phyloP scores from a whole-genome alignment of 2,888 invertebrate genomes.

The Craniophora ligustri region DNA sequence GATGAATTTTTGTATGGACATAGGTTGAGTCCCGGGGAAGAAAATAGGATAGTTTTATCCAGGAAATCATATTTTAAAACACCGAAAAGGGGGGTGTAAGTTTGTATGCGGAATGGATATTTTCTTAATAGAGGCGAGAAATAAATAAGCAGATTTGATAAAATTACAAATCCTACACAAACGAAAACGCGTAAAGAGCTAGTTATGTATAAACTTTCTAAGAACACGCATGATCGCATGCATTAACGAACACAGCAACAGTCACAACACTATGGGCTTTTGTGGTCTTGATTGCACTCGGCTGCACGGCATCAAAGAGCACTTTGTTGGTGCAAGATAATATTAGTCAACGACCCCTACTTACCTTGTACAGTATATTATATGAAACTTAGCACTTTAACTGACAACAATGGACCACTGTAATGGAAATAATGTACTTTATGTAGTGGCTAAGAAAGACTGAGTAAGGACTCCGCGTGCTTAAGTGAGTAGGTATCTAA shows the following conservation, averaged over 20 bases:
- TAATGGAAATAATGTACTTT: slow-evolving; percentile 6
- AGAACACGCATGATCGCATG: slow-evolving; percentile 44
- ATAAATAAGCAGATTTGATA: no score
- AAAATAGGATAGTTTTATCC: no score
- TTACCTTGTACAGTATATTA: slow-evolving; percentile 56
- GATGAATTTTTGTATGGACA: no score
- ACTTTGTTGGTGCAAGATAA: slow-evolving; percentile 68
- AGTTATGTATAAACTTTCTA: slow-evolving; percentile 8
- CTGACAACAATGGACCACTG: slow-evolving; percentile 45
- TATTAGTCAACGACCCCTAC: slow-evolving; percentile 62
- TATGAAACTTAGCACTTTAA: slow-evolving; percentile 43
- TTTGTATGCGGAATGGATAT: no score
- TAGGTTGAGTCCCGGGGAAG: no score
- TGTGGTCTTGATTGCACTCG: slow-evolving; percentile 58
- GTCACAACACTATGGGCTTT: slow-evolving; percentile 59
- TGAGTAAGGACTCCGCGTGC: no score
- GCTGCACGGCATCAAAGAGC: slow-evolving; percentile 61
- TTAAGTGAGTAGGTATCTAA: no score
- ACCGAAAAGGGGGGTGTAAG: no score
- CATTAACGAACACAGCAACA: slow-evolving; percentile 58
- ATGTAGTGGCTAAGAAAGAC: not conserved
- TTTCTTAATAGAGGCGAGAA: no score
- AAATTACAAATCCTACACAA: no score
- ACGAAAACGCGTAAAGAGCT: no score
- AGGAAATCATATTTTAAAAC: no score